phyloP scores from a whole-genome alignment of 2,113 vertebrate species.

The Anguilla rostrata region DNA sequence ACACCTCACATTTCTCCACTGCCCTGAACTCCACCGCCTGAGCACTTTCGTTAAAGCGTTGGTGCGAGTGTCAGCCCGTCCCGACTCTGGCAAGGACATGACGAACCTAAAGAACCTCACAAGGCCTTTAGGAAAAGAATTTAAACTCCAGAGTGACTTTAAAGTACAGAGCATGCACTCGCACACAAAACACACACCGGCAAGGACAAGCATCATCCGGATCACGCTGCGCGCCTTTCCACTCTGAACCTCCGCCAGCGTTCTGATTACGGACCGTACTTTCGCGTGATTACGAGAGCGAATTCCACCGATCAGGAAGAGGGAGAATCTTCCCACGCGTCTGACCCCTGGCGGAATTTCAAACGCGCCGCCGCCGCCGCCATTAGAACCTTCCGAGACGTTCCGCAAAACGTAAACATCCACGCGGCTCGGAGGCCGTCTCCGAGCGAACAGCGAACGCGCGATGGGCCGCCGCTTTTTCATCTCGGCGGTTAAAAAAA shows the following conservation, averaged over 20 bases:
- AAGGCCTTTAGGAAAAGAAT: not conserved
- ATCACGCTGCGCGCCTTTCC: constrained; percentile 11
- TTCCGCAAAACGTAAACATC: constrained; percentile 29
- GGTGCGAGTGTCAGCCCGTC: not conserved
- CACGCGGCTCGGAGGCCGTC: constrained; percentile 27
- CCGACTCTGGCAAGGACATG: not conserved
- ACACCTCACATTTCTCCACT: too few relatives aligned
- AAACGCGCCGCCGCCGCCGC: constrained; percentile 22
- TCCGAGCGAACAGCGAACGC: constrained; percentile 34
- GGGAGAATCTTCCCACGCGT: not conserved
- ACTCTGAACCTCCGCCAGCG: not conserved
- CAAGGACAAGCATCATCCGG: not conserved
- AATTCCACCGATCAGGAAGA: not conserved
- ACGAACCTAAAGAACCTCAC: not conserved
- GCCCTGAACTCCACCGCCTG: too few relatives aligned
- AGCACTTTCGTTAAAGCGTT: not conserved
- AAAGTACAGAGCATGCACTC: not conserved
- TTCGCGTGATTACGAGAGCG: not conserved
- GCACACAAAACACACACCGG: not conserved
- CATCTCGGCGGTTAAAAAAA: constrained; percentile 37
- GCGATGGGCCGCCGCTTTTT: constrained; percentile 42
- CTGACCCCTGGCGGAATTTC: constrained; percentile 8
- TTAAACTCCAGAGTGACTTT: not conserved
- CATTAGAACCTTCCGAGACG: constrained; percentile 21
- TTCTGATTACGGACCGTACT: constrained; percentile 23